Base-by-base conservation (phyloP, 1,140 invertebrate species). In the Lysiphlebus fabarum region DNA sequence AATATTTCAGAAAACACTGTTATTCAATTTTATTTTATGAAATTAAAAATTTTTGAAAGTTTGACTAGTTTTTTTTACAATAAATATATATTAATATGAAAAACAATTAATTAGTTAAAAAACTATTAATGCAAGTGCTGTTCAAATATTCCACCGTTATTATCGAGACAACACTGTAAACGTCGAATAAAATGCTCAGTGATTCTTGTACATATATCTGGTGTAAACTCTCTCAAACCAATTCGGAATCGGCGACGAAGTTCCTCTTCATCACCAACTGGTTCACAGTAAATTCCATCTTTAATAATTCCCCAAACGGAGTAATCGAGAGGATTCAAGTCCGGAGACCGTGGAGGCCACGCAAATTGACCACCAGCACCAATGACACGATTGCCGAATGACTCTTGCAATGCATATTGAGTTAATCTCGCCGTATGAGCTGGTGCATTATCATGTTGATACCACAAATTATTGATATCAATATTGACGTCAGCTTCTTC, bases 301-400 rank as follows among this genome's bases (percentile, higher is more conserved):
- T 74, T 75, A 6, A 74, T 61, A 62, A 58, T 71, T 51, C 62
- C 65, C 67, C 65, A 70, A 45, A 69, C 45, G 59, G 64, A 70
- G 62, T 63, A 69, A 63, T 67, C 62, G 8, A 61, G 53, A 8
- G 65, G 59, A 54, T 63, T 69, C 9, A 67, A 49, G 58, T 71
- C 69, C 7, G 63, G 64, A 26, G 71, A 71, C 34, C 65, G 41
- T 37, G 58, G 49, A 6, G 60, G 56, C 58, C 57, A 71, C 6
- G 17, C 17, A 1, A 51, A 11, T n/a, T 14, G 14, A 1, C 54
- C 61, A 4, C 43, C 37, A 5, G 34, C 10, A 26, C 61, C 54
- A 38, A 65, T 51, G 58, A 49, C 56, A 6, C 53, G 45, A 43
- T 51, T 14, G 4, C 47, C 17, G 14, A 49, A 63, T 2, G 42